These are phyloP conservation scores for Cephus runcator DNA, from an alignment of 2,888 invertebrate species.

Conservation along the genomic window DNA sequence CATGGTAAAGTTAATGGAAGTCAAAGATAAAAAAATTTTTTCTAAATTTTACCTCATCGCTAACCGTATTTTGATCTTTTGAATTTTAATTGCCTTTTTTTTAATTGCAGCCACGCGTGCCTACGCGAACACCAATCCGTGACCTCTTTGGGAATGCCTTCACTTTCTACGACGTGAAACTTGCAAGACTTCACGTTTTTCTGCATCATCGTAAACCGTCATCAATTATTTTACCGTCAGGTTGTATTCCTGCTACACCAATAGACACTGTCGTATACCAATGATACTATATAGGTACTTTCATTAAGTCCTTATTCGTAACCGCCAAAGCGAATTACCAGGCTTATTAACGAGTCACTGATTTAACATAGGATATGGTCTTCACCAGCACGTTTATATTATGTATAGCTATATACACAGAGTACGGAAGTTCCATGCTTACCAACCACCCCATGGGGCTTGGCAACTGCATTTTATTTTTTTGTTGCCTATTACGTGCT, in stretches of 20 bases:
- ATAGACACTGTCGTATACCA: not conserved
- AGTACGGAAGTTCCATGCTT: not conserved
- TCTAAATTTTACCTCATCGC: not conserved
- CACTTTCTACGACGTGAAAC: not conserved
- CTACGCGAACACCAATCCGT: not conserved
- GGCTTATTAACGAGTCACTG: not conserved
- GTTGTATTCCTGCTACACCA: not conserved
- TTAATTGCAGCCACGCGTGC: not conserved
- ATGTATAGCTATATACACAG: not conserved
- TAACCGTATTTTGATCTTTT: not conserved
- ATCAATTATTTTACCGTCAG: not conserved
- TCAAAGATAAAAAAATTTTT: not conserved
- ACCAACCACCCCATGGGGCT: not conserved
- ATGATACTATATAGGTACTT: not conserved
- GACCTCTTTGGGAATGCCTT: not conserved
- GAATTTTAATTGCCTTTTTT: not conserved
- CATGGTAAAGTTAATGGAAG: not conserved
- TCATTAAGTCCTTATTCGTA: not conserved
- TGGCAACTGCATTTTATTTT: not conserved
- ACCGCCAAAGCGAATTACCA: not conserved
- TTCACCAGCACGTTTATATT: not conserved
- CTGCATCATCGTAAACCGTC: not conserved
- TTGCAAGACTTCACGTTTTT: not conserved
- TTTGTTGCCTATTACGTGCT: not conserved
- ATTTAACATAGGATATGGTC: not conserved